Base-by-base conservation (phyloP, 2,797 vertebrate species). In the Xerus rutilus region DNA sequence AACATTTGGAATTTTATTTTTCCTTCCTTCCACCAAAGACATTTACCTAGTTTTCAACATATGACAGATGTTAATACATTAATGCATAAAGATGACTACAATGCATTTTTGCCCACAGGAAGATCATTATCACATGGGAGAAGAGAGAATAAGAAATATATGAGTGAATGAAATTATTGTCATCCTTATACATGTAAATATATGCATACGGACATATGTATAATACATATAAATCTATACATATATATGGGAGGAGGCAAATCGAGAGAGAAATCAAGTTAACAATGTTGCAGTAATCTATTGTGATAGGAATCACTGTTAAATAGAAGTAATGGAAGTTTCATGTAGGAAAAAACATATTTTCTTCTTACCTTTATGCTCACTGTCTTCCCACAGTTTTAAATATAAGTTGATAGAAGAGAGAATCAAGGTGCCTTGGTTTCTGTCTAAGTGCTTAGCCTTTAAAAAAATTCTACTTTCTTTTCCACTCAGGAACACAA, bases 301-400 rank as follows among this genome's bases (percentile, higher is more conserved):
- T 92, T 96, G 30, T 52, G 14, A 78, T 49, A 72, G 39, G 89
- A 82, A 93, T 89, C 8, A 86, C 4, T 77, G 1, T 90, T 90
- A 92, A 94, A 54, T 30, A 82, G 9, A 86, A 89, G 10, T 73
- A 81, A n/a, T 92, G 3, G 14, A 85, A 2, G 15, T 76, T 23
- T 59, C n/a, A 73, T 4, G 39, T 8, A 72, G 45, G 14, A 14
- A 84, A 82, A 73, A 91, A 57, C 30, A 10, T 32, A 88, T 65
- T 81, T 2, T 92, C 5, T 47, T 73, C 54, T 94, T 87, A 64
- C 1, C 14, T 69, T 92, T 74, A 8, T 69, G 13, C 9, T 78
- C 28, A 54, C 1, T 20, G 2, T 69, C 1, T 1, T 86, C 43
- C 20, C 13, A 45, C 79, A 45, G 2, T 47, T 92, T 4, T 65